These are phyloP conservation scores for Aphelocoma californica DNA, from an alignment of 2,797 vertebrate species.

Conservation along the genomic window DNA sequence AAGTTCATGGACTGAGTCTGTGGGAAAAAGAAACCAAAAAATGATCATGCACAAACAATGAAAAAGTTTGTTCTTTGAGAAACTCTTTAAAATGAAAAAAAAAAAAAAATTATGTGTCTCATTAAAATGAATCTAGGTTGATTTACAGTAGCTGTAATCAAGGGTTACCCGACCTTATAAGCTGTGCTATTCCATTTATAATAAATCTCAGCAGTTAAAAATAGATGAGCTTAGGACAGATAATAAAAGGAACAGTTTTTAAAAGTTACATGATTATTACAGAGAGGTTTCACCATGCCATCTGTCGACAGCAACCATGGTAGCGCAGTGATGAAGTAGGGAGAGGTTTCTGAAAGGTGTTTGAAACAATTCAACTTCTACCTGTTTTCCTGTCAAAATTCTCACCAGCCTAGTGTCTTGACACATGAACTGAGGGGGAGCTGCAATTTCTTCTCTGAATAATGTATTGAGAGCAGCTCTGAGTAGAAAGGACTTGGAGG, in stretches of 20 bases:
- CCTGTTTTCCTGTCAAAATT: not conserved
- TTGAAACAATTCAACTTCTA: not conserved
- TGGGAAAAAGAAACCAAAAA: not conserved
- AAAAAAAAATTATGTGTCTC: not conserved
- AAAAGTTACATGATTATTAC: constrained; percentile 45
- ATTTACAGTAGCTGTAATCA: constrained; percentile 67
- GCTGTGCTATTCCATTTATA: constrained; percentile 63
- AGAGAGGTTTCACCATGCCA: constrained; percentile 4
- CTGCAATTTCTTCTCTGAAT: not conserved
- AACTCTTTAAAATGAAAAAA: not conserved
- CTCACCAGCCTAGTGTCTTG: not conserved
- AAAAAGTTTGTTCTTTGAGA: not conserved
- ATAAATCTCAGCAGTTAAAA: constrained; percentile 67
- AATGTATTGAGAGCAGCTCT: not conserved
- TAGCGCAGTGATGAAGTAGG: not conserved
- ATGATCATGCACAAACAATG: not conserved
- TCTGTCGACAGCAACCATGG: not conserved
- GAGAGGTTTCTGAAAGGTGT: not conserved
- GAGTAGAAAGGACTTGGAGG: not conserved
- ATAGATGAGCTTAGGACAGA: constrained; percentile 66
- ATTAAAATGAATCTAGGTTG: constrained; percentile 69
- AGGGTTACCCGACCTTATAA: constrained; percentile 61
- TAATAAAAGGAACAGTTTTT: constrained; percentile 56
- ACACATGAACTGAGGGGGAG: not conserved
- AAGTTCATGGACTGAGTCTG: not conserved